Evolutionary conservation across 2,888 invertebrate species (phyloP), one percentile per base, ranked within the genome.

Genomic region (Electrophaes corylata): DNA sequence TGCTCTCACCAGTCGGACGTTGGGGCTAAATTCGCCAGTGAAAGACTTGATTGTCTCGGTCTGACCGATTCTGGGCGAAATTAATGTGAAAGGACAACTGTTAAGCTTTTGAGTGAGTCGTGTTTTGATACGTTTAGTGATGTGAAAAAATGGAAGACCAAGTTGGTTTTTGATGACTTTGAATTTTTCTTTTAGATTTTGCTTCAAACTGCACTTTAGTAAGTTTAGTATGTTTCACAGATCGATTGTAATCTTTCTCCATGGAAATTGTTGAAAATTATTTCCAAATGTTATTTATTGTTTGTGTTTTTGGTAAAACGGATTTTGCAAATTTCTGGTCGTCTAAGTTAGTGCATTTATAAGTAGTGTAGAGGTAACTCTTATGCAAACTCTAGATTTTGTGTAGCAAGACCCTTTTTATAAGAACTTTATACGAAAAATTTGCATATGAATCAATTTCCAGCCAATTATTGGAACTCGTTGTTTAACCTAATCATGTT

Each of bases 321-420:
- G 33, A 6, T 33, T 33, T 45, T 16, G 3, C 14, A 35, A 41
- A n/a, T 31, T 50, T 51, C 33, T 37, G 20, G 16, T 46, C 23
- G 11, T 23, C 61, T 65, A 58, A 61, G 64, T 44, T 50, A 48
- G 55, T 68, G 67, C 56, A 53, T 41, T 19, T 54, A n/a, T n/a
- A n/a, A n/a, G n/a, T n/a, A 44, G 35, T 26, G 33, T 58, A 33
- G 14, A 45, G 16, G 11, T 55, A 44, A 44, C 48, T 48, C 33
- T 12, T 43, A 43, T 48, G 20, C 26, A 35, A 12, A 35, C 37
- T 23, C 26, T 33, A 11, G 40, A 41, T 20, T 49, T 44, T 41
- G 54, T 40, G 5, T 29, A 54, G 18, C 26, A 44, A 51, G 23
- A 20, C 19, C 26, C 26, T 14, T 41, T 47, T 39, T 50, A 20